Evolutionary conservation across 2,797 vertebrate species (phyloP).

Genomic region (Alfaro cultratus): DNA sequence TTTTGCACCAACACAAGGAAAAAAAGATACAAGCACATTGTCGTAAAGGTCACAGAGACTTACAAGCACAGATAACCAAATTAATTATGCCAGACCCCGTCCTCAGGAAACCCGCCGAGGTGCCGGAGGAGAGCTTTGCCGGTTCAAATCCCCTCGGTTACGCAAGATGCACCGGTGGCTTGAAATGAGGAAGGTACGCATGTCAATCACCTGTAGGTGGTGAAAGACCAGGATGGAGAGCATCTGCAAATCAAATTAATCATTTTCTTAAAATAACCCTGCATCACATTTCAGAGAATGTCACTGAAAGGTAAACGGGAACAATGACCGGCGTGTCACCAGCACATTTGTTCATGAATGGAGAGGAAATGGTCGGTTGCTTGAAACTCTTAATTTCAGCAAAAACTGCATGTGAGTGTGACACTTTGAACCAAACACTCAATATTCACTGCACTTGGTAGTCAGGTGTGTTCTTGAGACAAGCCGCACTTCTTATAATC

Average conservation of each 20-base stretch:
- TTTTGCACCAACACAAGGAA: slow-evolving; percentile 51
- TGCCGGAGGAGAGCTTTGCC: slow-evolving; percentile 46
- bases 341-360: slow-evolving; percentile 58
- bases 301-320: slow-evolving; percentile 59
- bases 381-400: neutral
- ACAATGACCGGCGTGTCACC: slow-evolving; percentile 38
- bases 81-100: slow-evolving; percentile 75
- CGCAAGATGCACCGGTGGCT: slow-evolving; percentile 27
- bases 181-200: slow-evolving; percentile 62
- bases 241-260: slow-evolving; percentile 76
- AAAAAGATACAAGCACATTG: slow-evolving; percentile 67
- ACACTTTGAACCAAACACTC: neutral
- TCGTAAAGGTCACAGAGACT: slow-evolving; percentile 82
- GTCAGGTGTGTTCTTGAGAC: neutral
- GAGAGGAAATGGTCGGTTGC: slow-evolving; percentile 31
- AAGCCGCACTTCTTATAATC: neutral
- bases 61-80: slow-evolving; percentile 80
- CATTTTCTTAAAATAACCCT: slow-evolving; percentile 69
- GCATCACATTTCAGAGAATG: slow-evolving; percentile 66
- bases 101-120: slow-evolving; percentile 48
- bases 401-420: no score
- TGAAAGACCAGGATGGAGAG: slow-evolving; percentile 48
- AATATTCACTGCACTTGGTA: neutral
- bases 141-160: slow-evolving; percentile 67
- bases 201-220: slow-evolving; percentile 73